A percentile compares a stretch with the other conserved stretches of the same genome.
Evolutionary conservation across 2,888 invertebrate species (phyloP).

Genomic region (Pecten maximus): DNA sequence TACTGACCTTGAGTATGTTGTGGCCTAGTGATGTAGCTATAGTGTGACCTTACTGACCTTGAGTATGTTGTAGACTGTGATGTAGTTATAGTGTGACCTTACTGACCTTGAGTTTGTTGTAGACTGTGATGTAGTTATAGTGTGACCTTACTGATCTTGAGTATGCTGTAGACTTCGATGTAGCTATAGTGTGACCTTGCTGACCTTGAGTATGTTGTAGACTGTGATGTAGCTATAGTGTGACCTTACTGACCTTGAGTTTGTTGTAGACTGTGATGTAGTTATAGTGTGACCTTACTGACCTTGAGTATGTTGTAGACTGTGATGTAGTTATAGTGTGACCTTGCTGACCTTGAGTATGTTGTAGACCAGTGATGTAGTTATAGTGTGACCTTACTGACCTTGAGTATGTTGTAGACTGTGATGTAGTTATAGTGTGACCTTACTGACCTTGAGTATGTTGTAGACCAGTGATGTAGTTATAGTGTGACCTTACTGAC

Average conservation of each 20-base stretch:
- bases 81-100: too few relatives aligned
- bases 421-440: too few relatives aligned
- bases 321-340: too few relatives aligned
- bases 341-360: too few relatives aligned
- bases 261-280: not conserved
- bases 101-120: too few relatives aligned
- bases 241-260: not conserved
- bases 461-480: slow-evolving; percentile 49
- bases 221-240: not conserved
- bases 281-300: not conserved
- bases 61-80: too few relatives aligned
- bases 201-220: slow-evolving; percentile 70
- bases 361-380: not conserved
- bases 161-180: slow-evolving; percentile 19
- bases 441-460: slow-evolving; percentile 26
- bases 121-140: too few relatives aligned
- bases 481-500: slow-evolving; percentile 57
- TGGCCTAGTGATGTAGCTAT: too few relatives aligned
- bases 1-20: too few relatives aligned
- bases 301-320: not conserved
- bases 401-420: not conserved
- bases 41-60: too few relatives aligned
- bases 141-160: slow-evolving; percentile 1
- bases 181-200: not conserved
- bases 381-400: not conserved